Base-by-base conservation (phyloP, 2,888 invertebrate species). In the Coelopa pilipes region DNA sequence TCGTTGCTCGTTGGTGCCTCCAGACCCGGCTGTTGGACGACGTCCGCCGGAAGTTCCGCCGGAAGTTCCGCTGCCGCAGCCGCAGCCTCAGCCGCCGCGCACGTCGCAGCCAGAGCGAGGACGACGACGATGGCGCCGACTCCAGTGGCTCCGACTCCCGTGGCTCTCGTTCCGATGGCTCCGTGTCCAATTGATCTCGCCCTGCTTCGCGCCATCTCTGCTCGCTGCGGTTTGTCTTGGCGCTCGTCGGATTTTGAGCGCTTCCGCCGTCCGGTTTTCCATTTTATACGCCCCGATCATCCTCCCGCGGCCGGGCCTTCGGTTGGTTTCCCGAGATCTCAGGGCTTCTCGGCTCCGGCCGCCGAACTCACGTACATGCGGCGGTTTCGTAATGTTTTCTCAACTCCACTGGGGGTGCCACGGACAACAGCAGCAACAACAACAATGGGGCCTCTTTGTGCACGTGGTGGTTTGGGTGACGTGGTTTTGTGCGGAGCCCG, bases 271-370 rank as follows among this genome's bases (percentile, higher is more conserved):
- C 12, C 15, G 50, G 12, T 50, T 49, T n/a, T 49, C 24, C 24
- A 1, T 66, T 66, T 66, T 66, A 66, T 66, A 66, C 50, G 13
- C 21, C 34, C 34, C 34, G 34, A 34, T 34, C 34, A 4, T 34
- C 34, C 34, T 34, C 34, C 7, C 34, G 34, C 34, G 34, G 7
- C 34, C 78, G 79, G 76, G 74, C 76, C 45, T 59, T 66, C 76
- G 78, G 68, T 72, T 34, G 17, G 1, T 46, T 34, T 46, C 46
- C 74, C 47, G n/a, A n/a, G n/a, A 19, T 65, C 46, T 47, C 15
- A 13, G 46, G 17, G 19, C 9, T 65, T 65, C 46, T 65, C 46
- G 12, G 17, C 45, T 4, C 34, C 34, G 34, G 2, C 34, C 34
- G 7, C 34, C 34, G 34, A 34, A 34, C 34, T 47, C 1, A n/a